Percentiles rank a stretch among this genome's conserved stretches.
Evolutionary conservation across 2,797 vertebrate genomes (phyloP).

Genomic region (Harpagifer antarcticus): DNA sequence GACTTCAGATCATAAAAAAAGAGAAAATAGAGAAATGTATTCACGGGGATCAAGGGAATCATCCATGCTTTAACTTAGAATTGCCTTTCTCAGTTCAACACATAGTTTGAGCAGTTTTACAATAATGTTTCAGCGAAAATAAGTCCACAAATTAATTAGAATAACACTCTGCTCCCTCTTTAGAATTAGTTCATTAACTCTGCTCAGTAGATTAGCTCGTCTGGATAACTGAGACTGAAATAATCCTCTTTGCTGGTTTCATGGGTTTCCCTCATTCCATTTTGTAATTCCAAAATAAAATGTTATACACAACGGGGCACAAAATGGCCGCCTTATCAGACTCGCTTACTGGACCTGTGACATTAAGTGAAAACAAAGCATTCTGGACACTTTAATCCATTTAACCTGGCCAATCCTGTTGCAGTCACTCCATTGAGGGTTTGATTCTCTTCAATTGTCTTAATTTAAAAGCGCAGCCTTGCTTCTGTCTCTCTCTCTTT

Average conservation of each 20-base stretch:
- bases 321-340: constrained; percentile 64
- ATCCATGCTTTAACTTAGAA: constrained; percentile 29
- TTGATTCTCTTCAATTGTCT: constrained; percentile 71
- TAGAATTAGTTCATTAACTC: constrained; percentile 44
- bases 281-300: constrained; percentile 17
- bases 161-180: constrained; percentile 27
- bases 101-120: constrained; percentile 24
- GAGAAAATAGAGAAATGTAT: not conserved
- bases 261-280: constrained; percentile 44
- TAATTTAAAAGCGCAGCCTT: constrained; percentile 65
- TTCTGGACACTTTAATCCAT: constrained; percentile 79
- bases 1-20: not conserved
- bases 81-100: not conserved
- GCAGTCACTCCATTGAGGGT: constrained; percentile 69
- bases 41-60: constrained; percentile 20
- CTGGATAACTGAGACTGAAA: constrained; percentile 39
- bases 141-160: constrained; percentile 49
- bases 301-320: constrained; percentile 25
- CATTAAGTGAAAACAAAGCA: constrained; percentile 79
- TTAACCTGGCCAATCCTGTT: constrained; percentile 74
- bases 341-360: constrained; percentile 61
- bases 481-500: constrained; percentile 47
- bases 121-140: constrained; percentile 7
- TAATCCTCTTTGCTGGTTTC: constrained; percentile 59
- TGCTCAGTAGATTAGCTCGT: constrained; percentile 44